Conservation (phyloP, 2,797 vertebrate genomes). For the Spheniscus humboldti region DNA sequence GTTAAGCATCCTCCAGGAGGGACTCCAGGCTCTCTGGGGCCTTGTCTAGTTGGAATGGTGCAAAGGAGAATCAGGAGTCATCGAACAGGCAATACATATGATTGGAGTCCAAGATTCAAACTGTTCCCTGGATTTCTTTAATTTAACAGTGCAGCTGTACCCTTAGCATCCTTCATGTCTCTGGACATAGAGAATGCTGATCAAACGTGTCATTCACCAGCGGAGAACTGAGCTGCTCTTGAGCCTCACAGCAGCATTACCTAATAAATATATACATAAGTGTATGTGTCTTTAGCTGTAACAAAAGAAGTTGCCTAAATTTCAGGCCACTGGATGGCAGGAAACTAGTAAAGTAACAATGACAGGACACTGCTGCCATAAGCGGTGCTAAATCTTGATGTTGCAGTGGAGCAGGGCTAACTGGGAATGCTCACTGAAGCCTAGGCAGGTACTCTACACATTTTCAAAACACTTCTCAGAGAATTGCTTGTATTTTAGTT, state of each 20-base stretch:
- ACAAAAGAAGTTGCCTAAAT: neutral
- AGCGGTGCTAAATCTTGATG: neutral
- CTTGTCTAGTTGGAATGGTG: neutral
- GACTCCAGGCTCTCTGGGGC: neutral
- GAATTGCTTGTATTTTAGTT: neutral
- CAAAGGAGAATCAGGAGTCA: neutral
- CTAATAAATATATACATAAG: neutral
- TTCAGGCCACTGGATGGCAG: neutral
- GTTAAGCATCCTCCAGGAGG: neutral
- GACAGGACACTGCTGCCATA: neutral
- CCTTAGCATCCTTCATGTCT: neutral
- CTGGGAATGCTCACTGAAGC: neutral
- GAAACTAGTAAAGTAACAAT: neutral
- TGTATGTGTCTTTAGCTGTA: neutral
- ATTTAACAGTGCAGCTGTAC: neutral
- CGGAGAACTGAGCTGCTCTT: neutral
- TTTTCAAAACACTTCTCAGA: neutral
- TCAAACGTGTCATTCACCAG: neutral
- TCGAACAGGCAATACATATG: neutral
- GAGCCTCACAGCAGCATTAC: neutral
- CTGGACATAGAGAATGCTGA: neutral
- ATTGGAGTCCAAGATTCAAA: neutral
- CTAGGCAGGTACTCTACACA: neutral
- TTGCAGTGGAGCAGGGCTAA: neutral
- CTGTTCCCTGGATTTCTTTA: neutral